Evolutionary conservation across 92 coral and sea anemone species (phyloP).

Genomic region (Phymanthus crucifer): DNA sequence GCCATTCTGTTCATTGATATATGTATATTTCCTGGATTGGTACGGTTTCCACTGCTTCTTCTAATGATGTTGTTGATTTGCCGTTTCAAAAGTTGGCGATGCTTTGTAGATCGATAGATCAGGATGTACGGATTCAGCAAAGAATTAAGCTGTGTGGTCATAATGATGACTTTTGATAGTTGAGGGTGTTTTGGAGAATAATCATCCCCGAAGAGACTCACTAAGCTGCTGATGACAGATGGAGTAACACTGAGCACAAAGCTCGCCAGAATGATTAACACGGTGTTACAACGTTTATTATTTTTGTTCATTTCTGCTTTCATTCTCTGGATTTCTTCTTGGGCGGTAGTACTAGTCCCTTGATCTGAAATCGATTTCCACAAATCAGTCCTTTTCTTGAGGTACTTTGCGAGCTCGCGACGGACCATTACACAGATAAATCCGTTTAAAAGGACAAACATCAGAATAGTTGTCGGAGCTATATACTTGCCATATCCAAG

Average conservation of each 20-base stretch:
- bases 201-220: not conserved
- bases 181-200: not conserved
- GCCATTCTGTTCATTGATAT: too few relatives aligned
- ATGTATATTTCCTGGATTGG: not conserved
- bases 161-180: not conserved
- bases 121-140: constrained; percentile 1
- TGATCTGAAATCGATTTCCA: not conserved
- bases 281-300: not conserved
- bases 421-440: not conserved
- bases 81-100: not conserved
- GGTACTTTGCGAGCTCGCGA: not conserved
- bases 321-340: not conserved
- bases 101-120: constrained; percentile 5
- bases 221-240: not conserved
- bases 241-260: not conserved
- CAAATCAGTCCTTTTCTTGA: constrained; percentile 1
- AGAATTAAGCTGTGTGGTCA: not conserved
- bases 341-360: not conserved
- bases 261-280: not conserved
- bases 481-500: not conserved
- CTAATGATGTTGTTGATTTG: not conserved
- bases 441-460: not conserved
- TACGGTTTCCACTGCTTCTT: not conserved
- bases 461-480: not conserved
- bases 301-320: not conserved